These are phyloP conservation scores for Stictocephala bisonia DNA, from an alignment of 2,888 invertebrate genomes.

Conservation along the genomic window DNA sequence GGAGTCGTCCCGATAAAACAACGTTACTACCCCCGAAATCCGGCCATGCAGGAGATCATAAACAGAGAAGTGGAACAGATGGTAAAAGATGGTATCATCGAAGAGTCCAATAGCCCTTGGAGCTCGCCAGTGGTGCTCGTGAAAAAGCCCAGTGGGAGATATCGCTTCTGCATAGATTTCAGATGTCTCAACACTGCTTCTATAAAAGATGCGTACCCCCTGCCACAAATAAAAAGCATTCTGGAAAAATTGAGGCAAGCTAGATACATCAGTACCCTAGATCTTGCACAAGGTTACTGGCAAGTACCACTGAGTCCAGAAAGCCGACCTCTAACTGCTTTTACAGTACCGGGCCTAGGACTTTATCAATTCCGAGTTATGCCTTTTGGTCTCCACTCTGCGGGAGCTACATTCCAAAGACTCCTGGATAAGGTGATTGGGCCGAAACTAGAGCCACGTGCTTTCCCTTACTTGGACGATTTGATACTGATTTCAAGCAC, in stretches of 20 bases:
- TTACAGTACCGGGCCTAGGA: slow-evolving; percentile 51
- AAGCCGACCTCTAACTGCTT: slow-evolving; percentile 53
- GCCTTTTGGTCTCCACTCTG: slow-evolving; percentile 59
- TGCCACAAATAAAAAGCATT: slow-evolving; percentile 50
- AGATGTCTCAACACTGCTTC: slow-evolving; percentile 48
- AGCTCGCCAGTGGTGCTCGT: too few relatives aligned
- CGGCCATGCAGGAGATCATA: too few relatives aligned
- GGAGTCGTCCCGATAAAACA: too few relatives aligned
- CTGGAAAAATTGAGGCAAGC: slow-evolving; percentile 52
- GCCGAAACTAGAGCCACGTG: slow-evolving; percentile 53
- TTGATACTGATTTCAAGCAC: slow-evolving; percentile 23
- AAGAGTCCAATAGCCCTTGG: too few relatives aligned
- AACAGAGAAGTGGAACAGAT: too few relatives aligned
- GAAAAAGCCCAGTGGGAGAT: too few relatives aligned
- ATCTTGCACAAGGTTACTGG: slow-evolving; percentile 52
- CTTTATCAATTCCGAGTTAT: slow-evolving; percentile 53
- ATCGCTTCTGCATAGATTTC: slow-evolving; percentile 52
- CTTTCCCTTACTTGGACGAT: slow-evolving; percentile 35
- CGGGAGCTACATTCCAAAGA: slow-evolving; percentile 59
- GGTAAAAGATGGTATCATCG: too few relatives aligned
- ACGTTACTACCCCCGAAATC: too few relatives aligned
- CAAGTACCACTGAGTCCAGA: slow-evolving; percentile 49
- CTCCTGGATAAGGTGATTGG: slow-evolving; percentile 58
- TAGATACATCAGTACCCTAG: slow-evolving; percentile 51
- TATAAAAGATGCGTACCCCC: too few relatives aligned